Evolutionary conservation across 2,888 invertebrate genomes (phyloP).

Genomic region (Serripes groenlandicus): DNA sequence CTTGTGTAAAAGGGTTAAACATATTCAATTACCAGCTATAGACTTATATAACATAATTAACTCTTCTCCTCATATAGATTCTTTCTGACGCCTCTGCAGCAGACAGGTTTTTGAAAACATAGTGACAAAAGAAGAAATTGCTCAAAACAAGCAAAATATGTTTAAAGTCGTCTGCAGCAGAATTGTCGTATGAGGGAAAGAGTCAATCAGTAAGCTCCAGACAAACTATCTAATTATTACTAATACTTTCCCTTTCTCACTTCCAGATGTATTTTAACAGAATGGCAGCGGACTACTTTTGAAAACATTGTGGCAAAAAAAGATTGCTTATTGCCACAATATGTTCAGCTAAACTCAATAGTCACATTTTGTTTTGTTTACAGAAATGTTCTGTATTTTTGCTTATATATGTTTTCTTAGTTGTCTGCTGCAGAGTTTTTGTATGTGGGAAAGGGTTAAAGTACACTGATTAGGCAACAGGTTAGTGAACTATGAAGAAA

Average conservation of each 20-base stretch:
- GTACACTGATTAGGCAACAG: too few species aligned
- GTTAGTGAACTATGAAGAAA: too few species aligned
- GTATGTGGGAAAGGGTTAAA: too few species aligned
- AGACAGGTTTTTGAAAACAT: background rate
- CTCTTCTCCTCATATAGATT: too few species aligned
- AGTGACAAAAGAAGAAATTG: background rate
- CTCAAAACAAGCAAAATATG: background rate
- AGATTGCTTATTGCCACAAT: background rate
- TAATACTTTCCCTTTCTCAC: background rate
- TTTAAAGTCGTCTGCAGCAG: background rate
- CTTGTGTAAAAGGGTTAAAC: too few species aligned
- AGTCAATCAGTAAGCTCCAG: too few species aligned
- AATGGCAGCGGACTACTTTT: background rate
- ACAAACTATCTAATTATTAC: background rate
- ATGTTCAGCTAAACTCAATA: background rate
- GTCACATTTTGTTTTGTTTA: background rate
- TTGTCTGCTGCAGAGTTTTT: background rate
- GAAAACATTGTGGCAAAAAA: background rate
- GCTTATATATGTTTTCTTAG: background rate
- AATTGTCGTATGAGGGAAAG: too few species aligned
- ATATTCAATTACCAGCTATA: too few species aligned
- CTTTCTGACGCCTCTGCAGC: background rate
- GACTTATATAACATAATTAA: too few species aligned
- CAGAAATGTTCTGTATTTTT: background rate
- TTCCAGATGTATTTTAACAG: background rate